Base-by-base conservation (phyloP, 2,888 invertebrate species). In the Ornithoptera priamus region DNA sequence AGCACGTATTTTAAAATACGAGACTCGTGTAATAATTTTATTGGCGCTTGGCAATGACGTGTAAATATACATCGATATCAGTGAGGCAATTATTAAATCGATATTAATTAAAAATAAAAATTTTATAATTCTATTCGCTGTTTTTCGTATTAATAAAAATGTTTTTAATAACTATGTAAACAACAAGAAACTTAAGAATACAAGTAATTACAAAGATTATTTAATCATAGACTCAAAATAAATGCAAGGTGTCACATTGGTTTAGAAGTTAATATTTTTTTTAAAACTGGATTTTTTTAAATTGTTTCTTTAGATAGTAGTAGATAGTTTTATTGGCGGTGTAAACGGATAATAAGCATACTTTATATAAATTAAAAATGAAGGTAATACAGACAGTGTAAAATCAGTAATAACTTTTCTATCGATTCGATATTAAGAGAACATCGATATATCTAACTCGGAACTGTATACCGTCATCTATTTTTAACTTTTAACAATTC, bases 21-120 rank as follows among this genome's bases (percentile, higher is more conserved):
- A 3, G 46, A 42, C 22, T 50, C 66, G 66, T 67, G 66, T 67
- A 60, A 30, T 17, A 20, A 12, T 61, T 50, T 17, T 30, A 61
- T 67, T 67, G 65, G 65, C 22, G 22, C 18, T 58, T 58, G 7
- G 57, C 22, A 18, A 53, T n/a, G 57, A 58, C 57, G 57, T 24
- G 15, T 46, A 22, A 12, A 58, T 22, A 22, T 22, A 58, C 15
- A 58, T 58, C 57, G 57, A 58, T 60, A 60, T 36, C 5, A 60
- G 4, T 22, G 17, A 30, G 18, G 4, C 24, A 20, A 60, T 30
- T 6, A 15, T 20, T 17, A 20, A 65, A 65, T 65, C 57, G 65
- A 57, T 53, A 24, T 1, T 24, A 12, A 62, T 4, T 10, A 24
- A 22, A 58, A 22, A 1, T 8, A 53, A 53, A 15, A 15, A 1